phyloP scores from a whole-genome alignment of 2,888 invertebrate genomes.

The Drosophila mimica region DNA sequence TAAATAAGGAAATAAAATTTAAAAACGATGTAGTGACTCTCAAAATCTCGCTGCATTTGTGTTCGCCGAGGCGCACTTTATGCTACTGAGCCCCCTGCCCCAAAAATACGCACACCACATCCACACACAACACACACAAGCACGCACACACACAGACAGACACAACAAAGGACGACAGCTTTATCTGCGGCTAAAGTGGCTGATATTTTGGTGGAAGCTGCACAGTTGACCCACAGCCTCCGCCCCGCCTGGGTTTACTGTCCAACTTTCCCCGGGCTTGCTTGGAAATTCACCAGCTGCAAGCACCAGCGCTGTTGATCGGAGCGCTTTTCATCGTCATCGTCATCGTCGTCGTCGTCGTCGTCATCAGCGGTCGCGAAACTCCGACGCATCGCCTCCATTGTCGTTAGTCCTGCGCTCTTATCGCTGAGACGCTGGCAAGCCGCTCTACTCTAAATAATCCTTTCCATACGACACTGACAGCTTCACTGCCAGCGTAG shows the following conservation, averaged over 20 bases:
- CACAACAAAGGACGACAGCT: constrained; percentile 64
- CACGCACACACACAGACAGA: neutral
- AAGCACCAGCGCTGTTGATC: constrained; percentile 55
- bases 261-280: neutral
- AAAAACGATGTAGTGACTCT: constrained; percentile 44
- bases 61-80: constrained; percentile 59
- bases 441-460: constrained; percentile 81
- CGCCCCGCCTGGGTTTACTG: constrained; percentile 29
- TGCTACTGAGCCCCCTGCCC: constrained; percentile 42
- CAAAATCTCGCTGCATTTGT: constrained; percentile 51
- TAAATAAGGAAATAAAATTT: constrained; percentile 38
- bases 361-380: constrained; percentile 63
- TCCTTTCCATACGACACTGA: constrained; percentile 76
- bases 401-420: constrained; percentile 68
- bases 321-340: constrained; percentile 66
- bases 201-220: constrained; percentile 68
- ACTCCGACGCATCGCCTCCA: constrained; percentile 49
- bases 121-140: neutral
- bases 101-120: constrained; percentile 1
- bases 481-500: constrained; percentile 48
- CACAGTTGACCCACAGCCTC: constrained; percentile 60
- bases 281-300: constrained; percentile 8
- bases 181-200: constrained; percentile 75
- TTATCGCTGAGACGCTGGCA: constrained; percentile 77
- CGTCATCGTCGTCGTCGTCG: constrained; percentile 30